Evolutionary conservation across 2,797 vertebrate genomes (phyloP), one percentile per base, ranked within the genome.

Genomic region (Anableps anableps): DNA sequence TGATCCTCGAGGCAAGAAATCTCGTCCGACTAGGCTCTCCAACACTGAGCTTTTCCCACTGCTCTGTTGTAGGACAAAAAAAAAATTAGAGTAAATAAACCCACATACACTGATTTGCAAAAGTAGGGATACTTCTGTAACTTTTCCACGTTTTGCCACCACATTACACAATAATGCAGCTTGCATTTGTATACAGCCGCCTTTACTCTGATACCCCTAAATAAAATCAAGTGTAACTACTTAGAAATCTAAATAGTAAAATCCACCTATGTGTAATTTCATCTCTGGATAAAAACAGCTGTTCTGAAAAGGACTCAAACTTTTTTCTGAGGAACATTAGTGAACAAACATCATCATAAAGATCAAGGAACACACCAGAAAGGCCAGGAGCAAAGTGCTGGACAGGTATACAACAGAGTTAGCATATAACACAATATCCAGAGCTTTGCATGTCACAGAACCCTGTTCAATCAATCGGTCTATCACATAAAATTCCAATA

Each of bases 11-110:
- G 96, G 96, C 85, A 97, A 88, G 85, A 96, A 97, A 79, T 96
- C 96, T 31, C 94, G 92, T 83, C 96, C 96, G 2, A 97, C 96
- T 80, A 97, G 91, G 77, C 95, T 96, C 92, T 97, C 96, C 92
- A 97, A 58, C 76, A 97, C 96, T 0, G 96, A 97, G 82, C 96
- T 97, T 91, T 97, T 97, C 43, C 96, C 96, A 81, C 96, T 97
- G 90, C 96, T 97, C 96, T 97, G 95, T 94, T 74, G 43, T 21
- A 70, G 26, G 41, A 92, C n/a, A n/a, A n/a, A 89, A 0, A 80
- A 74, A 21, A 17, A 16, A 80, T 14, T 1, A 13, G 21, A 23
- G 64, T 29, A 71, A 71, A 71, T 45, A 71, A 14, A 13, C 10
- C 1, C 23, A 68, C 34, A 66, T 38, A 68, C 23, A 68, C 31